Evolutionary conservation across 2,888 invertebrate species (phyloP), one percentile per base, ranked within the genome.

Genomic region (Sesamia inferens): DNA sequence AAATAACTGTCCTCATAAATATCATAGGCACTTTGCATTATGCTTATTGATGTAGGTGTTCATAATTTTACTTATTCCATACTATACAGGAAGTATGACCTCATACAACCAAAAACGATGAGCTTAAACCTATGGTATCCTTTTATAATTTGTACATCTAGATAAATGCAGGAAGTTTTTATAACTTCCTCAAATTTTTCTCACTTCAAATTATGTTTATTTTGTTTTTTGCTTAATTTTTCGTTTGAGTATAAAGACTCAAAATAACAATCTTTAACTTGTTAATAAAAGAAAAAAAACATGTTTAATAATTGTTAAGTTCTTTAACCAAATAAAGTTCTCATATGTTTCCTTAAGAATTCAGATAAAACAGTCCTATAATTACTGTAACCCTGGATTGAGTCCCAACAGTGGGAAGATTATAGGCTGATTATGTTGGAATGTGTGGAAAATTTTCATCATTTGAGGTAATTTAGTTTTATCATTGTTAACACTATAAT

Each of bases 11-110:
- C 39, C 13, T 47, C 31, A 31, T 31, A 24, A 2, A 7, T 62
- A 24, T 31, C n/a, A 58, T 68, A 69, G 39, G 59, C 44, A 62
- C 13, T 24, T 14, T 31, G 64, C 22, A 59, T 11, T 24, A 14
- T 48, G 39, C n/a, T 75, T 48, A 74, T 75, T 68, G 42, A 55
- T 78, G 84, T 85, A 76, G 79, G 84, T 84, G 84, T 71, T 61
- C 51, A 68, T 74, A 78, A 68, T 71, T 63, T 76, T 61, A 59
- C 63, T 71, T 71, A 68, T 61, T 74, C 63, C 39, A 2, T 64
- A 55, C 54, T 67, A 72, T 71, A 78, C 85, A 83, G 81, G 81
- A 83, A 83, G 85, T 74, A 77, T 86, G 85, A 84, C 74, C 71
- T 85, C 83, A 86, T 74, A 71, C 69, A 61, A 55, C 75, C 62